These are phyloP conservation scores for Taenaris catops DNA, from an alignment of 2,888 invertebrate genomes.

Conservation along the genomic window DNA sequence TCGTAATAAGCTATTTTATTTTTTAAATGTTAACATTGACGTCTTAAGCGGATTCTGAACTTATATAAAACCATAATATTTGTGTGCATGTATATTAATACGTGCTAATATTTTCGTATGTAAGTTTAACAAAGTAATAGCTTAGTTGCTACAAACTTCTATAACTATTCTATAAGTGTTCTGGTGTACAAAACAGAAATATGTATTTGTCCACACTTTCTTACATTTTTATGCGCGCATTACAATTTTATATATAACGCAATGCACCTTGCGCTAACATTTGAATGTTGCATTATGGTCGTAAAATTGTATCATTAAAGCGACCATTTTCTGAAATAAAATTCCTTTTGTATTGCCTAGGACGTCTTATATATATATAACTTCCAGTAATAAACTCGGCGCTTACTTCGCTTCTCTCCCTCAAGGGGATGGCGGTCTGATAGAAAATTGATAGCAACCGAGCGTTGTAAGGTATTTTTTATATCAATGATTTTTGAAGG, in stretches of 20 bases:
- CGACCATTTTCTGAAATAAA: conserved; percentile 5
- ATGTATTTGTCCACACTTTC: too few species aligned
- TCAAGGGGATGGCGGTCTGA: conserved; percentile 1
- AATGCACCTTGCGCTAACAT: conserved; percentile 1
- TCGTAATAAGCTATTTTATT: conserved; percentile 4
- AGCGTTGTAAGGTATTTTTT: conserved; percentile 7
- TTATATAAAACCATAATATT: too few species aligned
- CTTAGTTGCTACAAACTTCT: too few species aligned
- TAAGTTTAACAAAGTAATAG: too few species aligned
- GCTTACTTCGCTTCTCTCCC: background rate
- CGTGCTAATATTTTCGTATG: too few species aligned
- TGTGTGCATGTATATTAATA: too few species aligned
- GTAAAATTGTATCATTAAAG: conserved; percentile 3
- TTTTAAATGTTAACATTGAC: too few species aligned
- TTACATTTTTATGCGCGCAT: background rate
- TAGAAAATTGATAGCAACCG: conserved; percentile 11
- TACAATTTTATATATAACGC: conserved; percentile 1
- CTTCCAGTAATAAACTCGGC: conserved; percentile 10
- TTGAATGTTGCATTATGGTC: conserved; percentile 4
- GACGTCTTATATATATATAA: conserved; percentile 10
- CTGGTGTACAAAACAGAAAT: too few species aligned
- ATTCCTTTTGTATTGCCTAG: conserved; percentile 3
- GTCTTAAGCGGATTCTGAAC: too few species aligned
- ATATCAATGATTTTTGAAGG: background rate
- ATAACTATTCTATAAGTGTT: too few species aligned